Conservation (phyloP, 2,113 vertebrate genomes). For the Bolborhynchus lineola region DNA sequence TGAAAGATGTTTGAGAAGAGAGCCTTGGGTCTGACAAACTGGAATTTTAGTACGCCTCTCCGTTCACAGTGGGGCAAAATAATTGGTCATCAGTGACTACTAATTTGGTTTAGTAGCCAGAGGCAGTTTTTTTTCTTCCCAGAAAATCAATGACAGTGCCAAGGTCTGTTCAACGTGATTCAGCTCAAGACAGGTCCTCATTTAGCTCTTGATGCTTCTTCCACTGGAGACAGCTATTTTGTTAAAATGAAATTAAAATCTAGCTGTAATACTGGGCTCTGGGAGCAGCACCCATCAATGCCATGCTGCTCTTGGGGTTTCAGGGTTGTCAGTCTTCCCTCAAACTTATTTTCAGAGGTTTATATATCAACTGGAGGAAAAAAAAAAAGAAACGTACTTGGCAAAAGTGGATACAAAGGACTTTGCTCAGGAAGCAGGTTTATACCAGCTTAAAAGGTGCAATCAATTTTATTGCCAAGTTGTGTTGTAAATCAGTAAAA, state of each 20-base stretch:
- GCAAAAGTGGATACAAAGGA: constrained; percentile 13
- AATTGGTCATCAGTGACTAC: constrained; percentile 88
- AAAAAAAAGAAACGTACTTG: background rate
- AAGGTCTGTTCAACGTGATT: constrained; percentile 73
- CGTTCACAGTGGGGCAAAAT: constrained; percentile 80
- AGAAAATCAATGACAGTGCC: constrained; percentile 82
- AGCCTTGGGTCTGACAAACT: constrained; percentile 83
- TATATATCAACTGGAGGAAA: background rate
- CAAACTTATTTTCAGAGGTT: constrained; percentile 59
- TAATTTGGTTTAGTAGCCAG: constrained; percentile 86
- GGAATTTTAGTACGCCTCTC: constrained; percentile 76
- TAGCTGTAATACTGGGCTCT: constrained; percentile 16
- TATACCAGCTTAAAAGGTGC: background rate
- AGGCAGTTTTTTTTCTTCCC: constrained; percentile 82
- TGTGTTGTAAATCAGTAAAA: background rate
- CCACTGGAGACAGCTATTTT: constrained; percentile 80
- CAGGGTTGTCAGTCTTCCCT: constrained; percentile 46
- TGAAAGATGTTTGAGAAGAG: constrained; percentile 79
- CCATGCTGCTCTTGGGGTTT: constrained; percentile 39
- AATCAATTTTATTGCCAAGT: constrained; percentile 2
- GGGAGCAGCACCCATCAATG: constrained; percentile 20
- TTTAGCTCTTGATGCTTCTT: constrained; percentile 74
- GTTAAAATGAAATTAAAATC: constrained; percentile 83
- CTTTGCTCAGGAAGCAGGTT: constrained; percentile 11
- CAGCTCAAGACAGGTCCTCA: constrained; percentile 71